These are phyloP conservation scores for Sacculina carcini DNA, from an alignment of 2,888 invertebrate genomes.

Conservation along the genomic window DNA sequence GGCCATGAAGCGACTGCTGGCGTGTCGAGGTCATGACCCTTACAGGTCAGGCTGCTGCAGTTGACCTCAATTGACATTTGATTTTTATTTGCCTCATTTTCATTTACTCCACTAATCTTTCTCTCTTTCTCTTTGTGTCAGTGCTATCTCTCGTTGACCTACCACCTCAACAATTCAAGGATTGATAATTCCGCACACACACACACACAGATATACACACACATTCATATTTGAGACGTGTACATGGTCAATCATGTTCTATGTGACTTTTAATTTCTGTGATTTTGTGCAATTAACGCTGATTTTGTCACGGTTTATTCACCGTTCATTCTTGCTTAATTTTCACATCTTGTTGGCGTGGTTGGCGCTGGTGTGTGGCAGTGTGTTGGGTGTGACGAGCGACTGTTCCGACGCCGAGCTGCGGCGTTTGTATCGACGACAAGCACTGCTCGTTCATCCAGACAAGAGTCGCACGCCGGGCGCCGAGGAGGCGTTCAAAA, in stretches of 20 bases:
- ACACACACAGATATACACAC: too few species aligned
- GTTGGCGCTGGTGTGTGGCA: constrained; percentile 22
- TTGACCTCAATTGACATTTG: too few species aligned
- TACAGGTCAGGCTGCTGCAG: constrained; percentile 37
- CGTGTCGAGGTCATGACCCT: constrained; percentile 85
- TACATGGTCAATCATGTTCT: too few species aligned
- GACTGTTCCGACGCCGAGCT: constrained; percentile 79
- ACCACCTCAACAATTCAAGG: too few species aligned
- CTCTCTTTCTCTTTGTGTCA: too few species aligned
- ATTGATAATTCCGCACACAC: too few species aligned
- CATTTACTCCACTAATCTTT: background rate
- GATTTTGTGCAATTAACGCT: too few species aligned
- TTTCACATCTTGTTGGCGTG: background rate
- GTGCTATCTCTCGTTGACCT: too few species aligned
- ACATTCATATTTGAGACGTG: too few species aligned
- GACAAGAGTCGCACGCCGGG: constrained; percentile 87
- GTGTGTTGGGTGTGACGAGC: constrained; percentile 62
- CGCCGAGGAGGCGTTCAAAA: constrained; percentile 87
- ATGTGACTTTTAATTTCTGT: too few species aligned
- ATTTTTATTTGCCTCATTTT: constrained; percentile 1
- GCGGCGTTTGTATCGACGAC: constrained; percentile 72
- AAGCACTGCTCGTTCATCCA: constrained; percentile 81
- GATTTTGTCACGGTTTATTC: too few species aligned
- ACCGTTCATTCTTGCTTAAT: background rate
- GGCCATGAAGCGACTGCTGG: constrained; percentile 70